phyloP scores from a whole-genome alignment of 2,888 invertebrate genomes.

The Suillia variegata region DNA sequence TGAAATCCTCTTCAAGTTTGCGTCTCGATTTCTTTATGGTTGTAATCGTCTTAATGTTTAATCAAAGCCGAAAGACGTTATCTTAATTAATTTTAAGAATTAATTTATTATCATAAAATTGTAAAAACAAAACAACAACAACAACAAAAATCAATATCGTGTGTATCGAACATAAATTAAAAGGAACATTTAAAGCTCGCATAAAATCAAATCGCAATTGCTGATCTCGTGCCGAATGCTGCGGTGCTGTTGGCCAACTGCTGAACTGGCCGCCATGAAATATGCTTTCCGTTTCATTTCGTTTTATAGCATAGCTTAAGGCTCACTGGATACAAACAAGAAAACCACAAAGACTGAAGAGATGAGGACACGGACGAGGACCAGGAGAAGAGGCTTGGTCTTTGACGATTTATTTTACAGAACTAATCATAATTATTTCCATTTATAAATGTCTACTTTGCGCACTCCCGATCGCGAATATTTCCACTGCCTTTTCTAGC shows the following conservation, averaged over 20 bases:
- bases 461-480: not conserved
- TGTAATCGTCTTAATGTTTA: no score
- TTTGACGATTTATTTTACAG: constrained; percentile 16
- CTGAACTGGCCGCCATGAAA: not conserved
- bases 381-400: not conserved
- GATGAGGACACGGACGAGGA: no score
- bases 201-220: not conserved
- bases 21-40: no score
- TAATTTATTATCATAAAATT: no score
- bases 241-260: no score
- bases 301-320: not conserved
- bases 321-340: not conserved
- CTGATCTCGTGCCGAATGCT: constrained; percentile 12
- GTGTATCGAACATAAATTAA: constrained; percentile 8
- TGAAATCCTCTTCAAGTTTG: no score
- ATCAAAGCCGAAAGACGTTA: no score
- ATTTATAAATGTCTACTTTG: constrained; percentile 21
- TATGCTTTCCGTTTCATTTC: not conserved
- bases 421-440: constrained; percentile 22
- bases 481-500: not conserved
- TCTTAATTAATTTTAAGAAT: no score
- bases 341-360: not conserved
- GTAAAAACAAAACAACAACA: no score
- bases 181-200: not conserved
- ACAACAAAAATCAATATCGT: constrained; percentile 6